Percentiles rank a stretch among this genome's conserved stretches.
Evolutionary conservation across 2,113 vertebrate species (phyloP).

Genomic region (Muscicapa adusta): DNA sequence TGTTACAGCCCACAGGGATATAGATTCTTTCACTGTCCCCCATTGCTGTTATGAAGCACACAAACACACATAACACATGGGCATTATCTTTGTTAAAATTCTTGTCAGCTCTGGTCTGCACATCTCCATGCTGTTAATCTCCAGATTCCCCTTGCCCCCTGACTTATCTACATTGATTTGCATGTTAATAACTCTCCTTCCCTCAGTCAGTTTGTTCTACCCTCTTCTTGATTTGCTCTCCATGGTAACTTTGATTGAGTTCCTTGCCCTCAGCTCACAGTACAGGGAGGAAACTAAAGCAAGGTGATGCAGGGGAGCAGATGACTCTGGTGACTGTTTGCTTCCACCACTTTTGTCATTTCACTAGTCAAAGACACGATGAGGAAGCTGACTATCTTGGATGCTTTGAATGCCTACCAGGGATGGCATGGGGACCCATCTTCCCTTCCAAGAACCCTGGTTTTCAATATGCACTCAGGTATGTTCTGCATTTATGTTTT

Average conservation of each 20-base stretch:
- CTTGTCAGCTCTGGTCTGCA: neutral
- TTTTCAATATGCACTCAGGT: neutral
- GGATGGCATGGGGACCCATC: neutral
- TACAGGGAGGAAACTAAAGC: neutral
- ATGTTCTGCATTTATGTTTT: neutral
- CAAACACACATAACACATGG: neutral
- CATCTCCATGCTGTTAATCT: neutral
- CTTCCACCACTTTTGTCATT: neutral
- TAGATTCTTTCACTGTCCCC: neutral
- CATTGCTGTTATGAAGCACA: neutral
- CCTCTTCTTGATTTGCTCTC: neutral
- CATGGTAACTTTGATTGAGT: neutral
- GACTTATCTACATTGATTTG: neutral
- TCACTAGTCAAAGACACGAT: neutral
- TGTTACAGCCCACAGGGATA: neutral
- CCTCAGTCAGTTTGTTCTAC: neutral
- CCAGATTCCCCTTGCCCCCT: neutral
- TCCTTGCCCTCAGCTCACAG: neutral
- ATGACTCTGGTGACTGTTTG: neutral
- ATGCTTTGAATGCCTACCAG: neutral
- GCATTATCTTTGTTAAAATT: neutral
- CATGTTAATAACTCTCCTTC: constrained; percentile 1
- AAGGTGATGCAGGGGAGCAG: neutral
- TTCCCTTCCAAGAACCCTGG: neutral
- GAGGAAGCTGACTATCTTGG: neutral